Evolutionary conservation across 2,888 invertebrate genomes (phyloP).

Genomic region (Pyralis farinalis): DNA sequence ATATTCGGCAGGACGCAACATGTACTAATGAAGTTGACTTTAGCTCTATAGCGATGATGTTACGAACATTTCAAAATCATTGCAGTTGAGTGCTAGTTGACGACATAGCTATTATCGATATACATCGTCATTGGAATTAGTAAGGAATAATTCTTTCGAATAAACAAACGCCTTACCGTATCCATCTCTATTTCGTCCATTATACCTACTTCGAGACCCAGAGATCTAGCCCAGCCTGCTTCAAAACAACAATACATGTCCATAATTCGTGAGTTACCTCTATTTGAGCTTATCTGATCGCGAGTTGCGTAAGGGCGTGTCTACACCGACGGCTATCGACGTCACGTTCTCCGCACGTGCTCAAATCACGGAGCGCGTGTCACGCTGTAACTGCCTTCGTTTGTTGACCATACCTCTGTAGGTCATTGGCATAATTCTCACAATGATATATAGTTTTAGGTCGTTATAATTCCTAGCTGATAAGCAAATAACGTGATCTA

Average conservation of each 20-base stretch:
- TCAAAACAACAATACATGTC: slow-evolving; percentile 1
- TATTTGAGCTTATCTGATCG: slow-evolving; percentile 22
- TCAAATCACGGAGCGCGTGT: slow-evolving; percentile 43
- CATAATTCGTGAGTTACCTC: slow-evolving; percentile 5
- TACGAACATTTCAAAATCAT: too few relatives aligned
- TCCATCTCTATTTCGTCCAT: neutral
- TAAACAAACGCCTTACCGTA: neutral
- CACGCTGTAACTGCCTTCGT: slow-evolving; percentile 44
- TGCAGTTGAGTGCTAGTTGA: too few relatives aligned
- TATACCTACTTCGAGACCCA: neutral
- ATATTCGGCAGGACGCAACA: too few relatives aligned
- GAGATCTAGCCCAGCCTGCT: neutral
- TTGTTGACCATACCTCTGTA: slow-evolving; percentile 29
- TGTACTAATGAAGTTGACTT: too few relatives aligned
- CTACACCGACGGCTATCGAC: slow-evolving; percentile 41
- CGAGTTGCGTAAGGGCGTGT: slow-evolving; percentile 28
- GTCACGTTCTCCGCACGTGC: slow-evolving; percentile 64
- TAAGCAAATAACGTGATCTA: too few relatives aligned
- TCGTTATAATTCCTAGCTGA: too few relatives aligned
- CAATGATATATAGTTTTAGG: slow-evolving; percentile 25
- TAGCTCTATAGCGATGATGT: too few relatives aligned
- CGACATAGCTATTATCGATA: too few relatives aligned
- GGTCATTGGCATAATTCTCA: slow-evolving; percentile 19
- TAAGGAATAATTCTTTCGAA: too few relatives aligned
- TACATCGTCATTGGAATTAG: too few relatives aligned